A percentile compares a stretch with the other conserved stretches of the same genome.
Evolutionary conservation across 2,888 invertebrate species (phyloP).

Genomic region (Allophyes oxyacanthae): DNA sequence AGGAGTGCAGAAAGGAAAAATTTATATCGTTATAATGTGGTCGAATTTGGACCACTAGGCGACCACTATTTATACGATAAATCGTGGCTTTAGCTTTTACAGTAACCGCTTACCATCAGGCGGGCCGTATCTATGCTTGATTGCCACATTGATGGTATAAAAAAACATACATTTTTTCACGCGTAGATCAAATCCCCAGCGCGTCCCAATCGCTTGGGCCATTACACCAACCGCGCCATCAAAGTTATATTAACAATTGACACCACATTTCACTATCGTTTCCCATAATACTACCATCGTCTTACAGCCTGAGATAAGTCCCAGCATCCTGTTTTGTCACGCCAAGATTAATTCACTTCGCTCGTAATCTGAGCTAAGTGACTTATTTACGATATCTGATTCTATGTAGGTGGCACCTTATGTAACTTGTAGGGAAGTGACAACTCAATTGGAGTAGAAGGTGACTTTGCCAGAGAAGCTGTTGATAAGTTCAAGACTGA

Average conservation of each 20-base stretch:
- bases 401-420: slow-evolving; percentile 64
- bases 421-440: slow-evolving; percentile 41
- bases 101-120: too few species aligned
- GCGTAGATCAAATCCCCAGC: too few species aligned
- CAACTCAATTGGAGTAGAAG: slow-evolving; percentile 40
- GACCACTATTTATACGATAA: too few species aligned
- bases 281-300: slow-evolving; percentile 38
- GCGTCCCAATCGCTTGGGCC: too few species aligned
- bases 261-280: slow-evolving; percentile 27
- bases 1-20: too few species aligned
- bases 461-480: slow-evolving; percentile 18
- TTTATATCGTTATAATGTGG: too few species aligned
- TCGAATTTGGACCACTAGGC: too few species aligned
- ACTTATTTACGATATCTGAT: slow-evolving; percentile 64
- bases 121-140: too few species aligned
- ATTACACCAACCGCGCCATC: too few species aligned
- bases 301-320: slow-evolving; percentile 52
- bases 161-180: too few species aligned
- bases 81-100: too few species aligned
- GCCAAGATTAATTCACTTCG: slow-evolving; percentile 60
- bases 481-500: slow-evolving; percentile 35
- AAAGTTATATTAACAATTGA: slow-evolving; percentile 17
- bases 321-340: slow-evolving; percentile 67
- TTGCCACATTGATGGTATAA: too few species aligned
- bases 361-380: slow-evolving; percentile 55